Conservation (phyloP, 2,888 invertebrate genomes). For the Drosophila merina region DNA sequence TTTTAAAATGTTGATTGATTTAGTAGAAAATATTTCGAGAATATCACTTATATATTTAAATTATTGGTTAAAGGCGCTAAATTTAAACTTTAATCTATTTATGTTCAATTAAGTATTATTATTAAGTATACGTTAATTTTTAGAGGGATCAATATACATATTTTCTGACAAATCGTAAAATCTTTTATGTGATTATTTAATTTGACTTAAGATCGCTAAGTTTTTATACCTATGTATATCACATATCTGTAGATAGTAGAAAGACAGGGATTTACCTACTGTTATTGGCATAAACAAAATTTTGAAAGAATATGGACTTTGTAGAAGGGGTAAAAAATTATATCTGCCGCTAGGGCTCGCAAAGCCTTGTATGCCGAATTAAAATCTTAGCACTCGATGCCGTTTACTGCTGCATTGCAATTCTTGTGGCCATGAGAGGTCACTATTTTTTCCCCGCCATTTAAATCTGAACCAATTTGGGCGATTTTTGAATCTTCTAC, state of each 20-base stretch:
- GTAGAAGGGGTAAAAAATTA: conserved; percentile 7
- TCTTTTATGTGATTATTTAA: conserved; percentile 11
- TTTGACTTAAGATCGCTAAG: conserved; percentile 28
- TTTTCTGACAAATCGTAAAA: conserved; percentile 20
- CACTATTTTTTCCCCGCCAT: not conserved
- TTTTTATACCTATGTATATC: conserved; percentile 65
- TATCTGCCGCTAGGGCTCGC: conserved; percentile 8
- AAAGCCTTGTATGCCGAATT: conserved; percentile 12
- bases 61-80: not conserved
- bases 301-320: conserved; percentile 18
- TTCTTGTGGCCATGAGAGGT: conserved; percentile 47
- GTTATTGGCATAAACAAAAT: conserved; percentile 56
- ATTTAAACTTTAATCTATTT: not conserved
- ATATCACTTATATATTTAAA: not conserved
- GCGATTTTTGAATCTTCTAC: conserved; percentile 84
- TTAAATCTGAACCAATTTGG: conserved; percentile 6
- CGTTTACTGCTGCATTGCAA: conserved; percentile 54
- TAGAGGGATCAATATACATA: conserved; percentile 16
- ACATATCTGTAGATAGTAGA: conserved; percentile 76
- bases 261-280: conserved; percentile 65
- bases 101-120: conserved; percentile 6
- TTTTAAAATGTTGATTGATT: not conserved
- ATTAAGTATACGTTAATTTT: conserved; percentile 14
- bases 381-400: conserved; percentile 58
- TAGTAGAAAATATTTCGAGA: not conserved